phyloP scores from a whole-genome alignment of 2,888 invertebrate species.

The Bedellia somnulentella region DNA sequence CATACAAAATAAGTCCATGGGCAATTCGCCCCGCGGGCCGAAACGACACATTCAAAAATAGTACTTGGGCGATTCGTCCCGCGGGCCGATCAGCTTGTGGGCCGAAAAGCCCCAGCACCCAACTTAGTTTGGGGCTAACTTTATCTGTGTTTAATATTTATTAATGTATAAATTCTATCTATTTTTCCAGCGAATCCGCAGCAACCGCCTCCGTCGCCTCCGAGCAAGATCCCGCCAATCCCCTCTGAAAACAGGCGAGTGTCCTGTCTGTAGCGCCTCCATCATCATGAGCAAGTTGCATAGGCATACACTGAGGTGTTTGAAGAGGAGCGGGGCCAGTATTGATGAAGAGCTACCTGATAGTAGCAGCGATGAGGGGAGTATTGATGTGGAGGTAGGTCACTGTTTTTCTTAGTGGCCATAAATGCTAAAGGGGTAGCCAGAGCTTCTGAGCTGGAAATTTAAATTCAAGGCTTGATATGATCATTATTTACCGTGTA shows the following conservation, averaged over 20 bases:
- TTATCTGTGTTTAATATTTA: too few species aligned
- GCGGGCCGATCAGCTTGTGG: too few species aligned
- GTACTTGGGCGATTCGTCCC: too few species aligned
- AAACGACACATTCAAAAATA: too few species aligned
- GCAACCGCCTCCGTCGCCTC: constrained; percentile 35
- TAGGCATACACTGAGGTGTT: constrained; percentile 70
- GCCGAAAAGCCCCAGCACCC: too few species aligned
- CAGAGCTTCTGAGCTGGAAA: not conserved
- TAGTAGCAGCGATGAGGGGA: constrained; percentile 68
- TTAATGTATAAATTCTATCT: too few species aligned
- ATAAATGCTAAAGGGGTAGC: not conserved
- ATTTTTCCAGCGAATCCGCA: constrained; percentile 32
- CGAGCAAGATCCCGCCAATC: constrained; percentile 34
- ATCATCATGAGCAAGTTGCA: constrained; percentile 66
- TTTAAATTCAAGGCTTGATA: not conserved
- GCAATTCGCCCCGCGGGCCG: too few species aligned
- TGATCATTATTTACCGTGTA: not conserved
- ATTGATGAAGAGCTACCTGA: constrained; percentile 62
- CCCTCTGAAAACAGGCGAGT: constrained; percentile 52
- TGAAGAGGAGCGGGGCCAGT: constrained; percentile 34
- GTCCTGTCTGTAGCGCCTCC: constrained; percentile 81
- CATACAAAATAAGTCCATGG: too few species aligned
- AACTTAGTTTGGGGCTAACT: too few species aligned
- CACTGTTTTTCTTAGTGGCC: not conserved
- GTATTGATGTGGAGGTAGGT: constrained; percentile 80